Conservation (phyloP, 2,113 vertebrate genomes). For the Grammomys surdaster region DNA sequence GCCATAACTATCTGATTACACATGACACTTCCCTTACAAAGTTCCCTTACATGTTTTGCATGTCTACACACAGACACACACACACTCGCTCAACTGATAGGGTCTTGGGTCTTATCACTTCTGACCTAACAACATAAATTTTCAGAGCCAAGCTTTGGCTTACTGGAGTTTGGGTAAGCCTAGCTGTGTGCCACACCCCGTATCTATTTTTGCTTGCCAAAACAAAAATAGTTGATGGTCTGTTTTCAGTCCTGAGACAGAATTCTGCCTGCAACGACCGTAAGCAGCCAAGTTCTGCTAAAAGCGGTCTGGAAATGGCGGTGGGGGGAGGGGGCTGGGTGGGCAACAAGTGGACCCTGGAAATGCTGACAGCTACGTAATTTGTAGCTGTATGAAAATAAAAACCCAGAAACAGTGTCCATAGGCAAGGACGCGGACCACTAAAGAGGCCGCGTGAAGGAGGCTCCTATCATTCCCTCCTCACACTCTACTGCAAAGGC, state of each 20-base stretch:
- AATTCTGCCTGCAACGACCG: constrained; percentile 74
- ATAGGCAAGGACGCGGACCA: neutral
- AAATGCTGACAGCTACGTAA: constrained; percentile 46
- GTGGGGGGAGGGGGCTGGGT: neutral
- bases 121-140: constrained; percentile 29
- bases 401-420: neutral
- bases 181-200: constrained; percentile 52
- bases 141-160: constrained; percentile 52
- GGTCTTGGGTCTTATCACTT: neutral
- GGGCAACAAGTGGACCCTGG: neutral
- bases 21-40: constrained; percentile 1
- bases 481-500: neutral
- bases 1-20: neutral
- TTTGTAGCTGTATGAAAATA: constrained; percentile 22
- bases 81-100: neutral
- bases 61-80: neutral
- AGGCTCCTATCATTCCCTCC: neutral
- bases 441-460: neutral
- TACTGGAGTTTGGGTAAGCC: constrained; percentile 53
- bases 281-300: constrained; percentile 68
- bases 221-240: constrained; percentile 76
- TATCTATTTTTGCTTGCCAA: constrained; percentile 72
- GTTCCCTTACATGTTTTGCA: neutral
- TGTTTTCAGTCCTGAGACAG: constrained; percentile 78
- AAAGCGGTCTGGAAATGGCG: constrained; percentile 25